A percentile compares a stretch with the other conserved stretches of the same genome.
phyloP scores from a whole-genome alignment of 1,140 invertebrate genomes.

The Drosophila sproati region DNA sequence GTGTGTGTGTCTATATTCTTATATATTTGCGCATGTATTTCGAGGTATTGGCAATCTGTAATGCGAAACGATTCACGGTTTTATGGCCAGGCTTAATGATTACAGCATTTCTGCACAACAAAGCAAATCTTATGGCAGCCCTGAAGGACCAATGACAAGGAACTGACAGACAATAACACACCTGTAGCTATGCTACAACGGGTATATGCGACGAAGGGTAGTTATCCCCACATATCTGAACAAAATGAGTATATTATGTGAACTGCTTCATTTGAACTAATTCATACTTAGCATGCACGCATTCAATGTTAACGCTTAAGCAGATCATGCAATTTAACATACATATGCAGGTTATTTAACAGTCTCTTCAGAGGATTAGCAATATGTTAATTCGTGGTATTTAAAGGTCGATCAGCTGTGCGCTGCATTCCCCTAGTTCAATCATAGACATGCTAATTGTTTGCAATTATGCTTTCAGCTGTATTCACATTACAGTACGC shows the following conservation, averaged over 20 bases:
- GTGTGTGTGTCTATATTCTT: not conserved
- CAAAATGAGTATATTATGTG: too few relatives aligned
- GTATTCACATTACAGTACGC: conserved; percentile 46
- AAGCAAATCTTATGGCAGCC: conserved; percentile 34
- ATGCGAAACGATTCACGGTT: conserved; percentile 39
- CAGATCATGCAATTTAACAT: not conserved
- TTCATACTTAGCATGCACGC: not conserved
- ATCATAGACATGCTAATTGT: conserved; percentile 71
- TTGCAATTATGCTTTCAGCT: conserved; percentile 78
- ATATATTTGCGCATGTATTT: not conserved
- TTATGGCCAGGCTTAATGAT: conserved; percentile 40
- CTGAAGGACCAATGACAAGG: conserved; percentile 26
- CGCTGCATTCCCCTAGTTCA: not conserved
- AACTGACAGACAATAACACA: conserved; percentile 12
- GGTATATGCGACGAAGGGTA: not conserved
- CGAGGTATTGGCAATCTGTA: conserved; percentile 35
- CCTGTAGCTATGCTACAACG: not conserved
- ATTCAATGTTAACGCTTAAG: not conserved
- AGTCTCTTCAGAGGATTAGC: not conserved
- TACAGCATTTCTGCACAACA: conserved; percentile 45
- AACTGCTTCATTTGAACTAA: too few relatives aligned
- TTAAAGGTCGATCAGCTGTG: not conserved
- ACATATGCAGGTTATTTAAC: not conserved
- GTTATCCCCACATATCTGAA: not conserved
- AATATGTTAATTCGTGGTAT: conserved; percentile 13